Evolutionary conservation across 2,797 vertebrate genomes (phyloP).

Genomic region (Brachyalestes nurse): DNA sequence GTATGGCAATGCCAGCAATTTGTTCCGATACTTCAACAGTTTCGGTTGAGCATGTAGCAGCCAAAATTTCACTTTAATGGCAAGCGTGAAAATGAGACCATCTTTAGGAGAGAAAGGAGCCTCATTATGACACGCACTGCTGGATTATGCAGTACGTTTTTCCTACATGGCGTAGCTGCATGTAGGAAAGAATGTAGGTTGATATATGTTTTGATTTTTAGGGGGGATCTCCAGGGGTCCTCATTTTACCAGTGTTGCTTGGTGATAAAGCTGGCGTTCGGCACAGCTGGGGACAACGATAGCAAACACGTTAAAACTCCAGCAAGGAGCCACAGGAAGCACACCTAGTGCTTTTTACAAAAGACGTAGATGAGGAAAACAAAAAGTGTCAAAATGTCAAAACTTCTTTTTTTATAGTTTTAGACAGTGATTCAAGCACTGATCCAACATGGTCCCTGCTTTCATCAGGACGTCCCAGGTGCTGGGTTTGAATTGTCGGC

Average conservation of each 20-base stretch:
- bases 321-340: background rate
- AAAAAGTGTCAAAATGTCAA: conserved; percentile 28
- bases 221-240: conserved; percentile 2
- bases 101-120: conserved; percentile 47
- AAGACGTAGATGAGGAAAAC: background rate
- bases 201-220: conserved; percentile 6
- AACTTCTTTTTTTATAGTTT: conserved; percentile 25
- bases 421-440: conserved; percentile 12
- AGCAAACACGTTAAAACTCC: background rate
- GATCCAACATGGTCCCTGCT: conserved; percentile 20
- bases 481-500: conserved; percentile 32
- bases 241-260: conserved; percentile 7
- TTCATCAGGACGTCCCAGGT: conserved; percentile 30
- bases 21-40: conserved; percentile 14
- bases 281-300: background rate
- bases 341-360: conserved; percentile 18
- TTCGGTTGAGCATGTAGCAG: conserved; percentile 19
- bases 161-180: background rate
- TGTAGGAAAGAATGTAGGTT: conserved; percentile 11
- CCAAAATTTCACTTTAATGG: conserved; percentile 25
- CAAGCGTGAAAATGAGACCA: conserved; percentile 48
- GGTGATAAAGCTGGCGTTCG: conserved; percentile 18
- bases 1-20: conserved; percentile 11
- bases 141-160: conserved; percentile 37
- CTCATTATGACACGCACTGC: conserved; percentile 50